A percentile compares a stretch with the other conserved stretches of the same genome.
phyloP scores from a whole-genome alignment of 2,797 vertebrate species.

The Manis pentadactyla region DNA sequence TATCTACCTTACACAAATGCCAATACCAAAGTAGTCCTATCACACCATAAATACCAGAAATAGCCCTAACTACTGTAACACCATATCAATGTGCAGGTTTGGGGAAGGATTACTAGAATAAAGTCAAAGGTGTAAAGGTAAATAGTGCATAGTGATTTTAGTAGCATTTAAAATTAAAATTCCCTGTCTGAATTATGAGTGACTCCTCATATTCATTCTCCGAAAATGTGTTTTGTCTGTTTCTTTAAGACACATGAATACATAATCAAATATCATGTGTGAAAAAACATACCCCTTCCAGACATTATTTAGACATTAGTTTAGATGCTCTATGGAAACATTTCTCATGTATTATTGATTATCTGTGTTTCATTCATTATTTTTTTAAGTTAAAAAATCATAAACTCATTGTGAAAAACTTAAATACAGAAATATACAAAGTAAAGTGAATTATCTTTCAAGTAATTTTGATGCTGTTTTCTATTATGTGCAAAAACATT shows the following conservation, averaged over 20 bases:
- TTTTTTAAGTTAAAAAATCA: neutral
- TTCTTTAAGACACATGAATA: neutral
- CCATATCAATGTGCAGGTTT: neutral
- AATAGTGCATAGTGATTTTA: neutral
- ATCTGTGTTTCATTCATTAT: neutral
- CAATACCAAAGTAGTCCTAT: neutral
- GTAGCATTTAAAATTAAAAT: neutral
- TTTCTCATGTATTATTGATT: neutral
- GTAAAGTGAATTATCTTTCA: neutral
- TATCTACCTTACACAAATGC: conserved; percentile 3
- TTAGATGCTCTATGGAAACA: neutral
- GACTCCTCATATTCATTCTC: neutral
- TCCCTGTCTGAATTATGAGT: neutral
- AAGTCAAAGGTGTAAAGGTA: neutral
- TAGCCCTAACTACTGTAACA: neutral
- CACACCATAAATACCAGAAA: neutral
- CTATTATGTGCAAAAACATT: neutral
- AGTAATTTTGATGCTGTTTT: neutral
- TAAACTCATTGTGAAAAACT: neutral
- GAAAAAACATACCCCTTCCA: neutral
- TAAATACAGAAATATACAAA: neutral
- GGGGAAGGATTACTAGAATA: neutral
- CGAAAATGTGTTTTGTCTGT: neutral
- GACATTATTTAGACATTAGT: neutral
- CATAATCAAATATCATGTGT: neutral